These are phyloP conservation scores for Stegodyphus dumicola DNA, from an alignment of 1,140 invertebrate species.

Conservation along the genomic window DNA sequence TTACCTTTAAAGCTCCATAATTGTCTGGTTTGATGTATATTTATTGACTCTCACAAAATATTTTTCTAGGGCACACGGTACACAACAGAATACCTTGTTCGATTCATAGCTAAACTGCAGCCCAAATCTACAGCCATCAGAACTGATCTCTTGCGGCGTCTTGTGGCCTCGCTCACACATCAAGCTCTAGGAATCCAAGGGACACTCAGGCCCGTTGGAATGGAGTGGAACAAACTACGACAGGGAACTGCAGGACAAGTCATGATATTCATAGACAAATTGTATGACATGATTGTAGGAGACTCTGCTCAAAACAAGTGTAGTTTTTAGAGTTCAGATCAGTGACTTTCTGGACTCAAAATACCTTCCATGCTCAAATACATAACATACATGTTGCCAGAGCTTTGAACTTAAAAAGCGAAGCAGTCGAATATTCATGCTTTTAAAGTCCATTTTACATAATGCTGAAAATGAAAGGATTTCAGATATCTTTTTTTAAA, in stretches of 20 bases:
- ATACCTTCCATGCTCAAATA: neutral
- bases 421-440: neutral
- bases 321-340: neutral
- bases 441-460: neutral
- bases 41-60: neutral
- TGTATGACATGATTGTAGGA: conserved; percentile 55
- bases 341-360: neutral
- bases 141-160: conserved; percentile 73
- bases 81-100: conserved; percentile 78
- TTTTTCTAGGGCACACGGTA: conserved; percentile 73
- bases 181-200: conserved; percentile 74
- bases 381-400: neutral
- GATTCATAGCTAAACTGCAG: conserved; percentile 76
- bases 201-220: conserved; percentile 64
- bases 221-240: conserved; percentile 68
- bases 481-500: neutral
- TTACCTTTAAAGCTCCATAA: neutral
- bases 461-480: neutral
- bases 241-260: conserved; percentile 71
- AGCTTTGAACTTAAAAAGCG: neutral
- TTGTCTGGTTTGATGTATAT: neutral
- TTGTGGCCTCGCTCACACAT: conserved; percentile 76
- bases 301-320: conserved; percentile 4
- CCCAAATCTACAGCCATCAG: conserved; percentile 66
- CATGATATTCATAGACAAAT: conserved; percentile 68